phyloP scores from a whole-genome alignment of 92 coral and sea anemone genomes.

The Meandrina meandrites region DNA sequence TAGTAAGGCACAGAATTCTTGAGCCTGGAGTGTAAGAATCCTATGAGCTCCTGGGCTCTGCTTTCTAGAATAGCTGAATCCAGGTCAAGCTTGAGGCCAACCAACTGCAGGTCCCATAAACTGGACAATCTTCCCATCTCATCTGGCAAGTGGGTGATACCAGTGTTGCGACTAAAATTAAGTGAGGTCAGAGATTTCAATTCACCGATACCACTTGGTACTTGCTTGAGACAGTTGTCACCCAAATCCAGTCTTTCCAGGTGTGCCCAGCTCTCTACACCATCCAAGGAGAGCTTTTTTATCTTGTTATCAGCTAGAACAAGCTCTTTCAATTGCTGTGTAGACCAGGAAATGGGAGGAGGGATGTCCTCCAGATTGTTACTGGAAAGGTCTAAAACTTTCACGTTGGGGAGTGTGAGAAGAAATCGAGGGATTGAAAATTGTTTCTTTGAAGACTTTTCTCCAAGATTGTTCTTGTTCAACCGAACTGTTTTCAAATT shows the following conservation, averaged over 20 bases:
- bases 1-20: slow-evolving; percentile 89
- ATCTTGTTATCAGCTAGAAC: slow-evolving; percentile 79
- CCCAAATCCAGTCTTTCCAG: slow-evolving; percentile 77
- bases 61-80: slow-evolving; percentile 80
- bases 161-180: slow-evolving; percentile 78
- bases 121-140: slow-evolving; percentile 91
- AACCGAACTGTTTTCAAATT: slow-evolving; percentile 74
- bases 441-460: slow-evolving; percentile 56
- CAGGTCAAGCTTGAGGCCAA: slow-evolving; percentile 80
- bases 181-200: slow-evolving; percentile 83
- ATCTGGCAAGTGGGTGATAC: slow-evolving; percentile 82
- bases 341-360: slow-evolving; percentile 77
- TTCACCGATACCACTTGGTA: slow-evolving; percentile 85
- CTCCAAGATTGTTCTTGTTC: slow-evolving; percentile 75
- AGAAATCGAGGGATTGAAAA: slow-evolving; percentile 82
- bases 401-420: slow-evolving; percentile 74
- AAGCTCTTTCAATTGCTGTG: slow-evolving; percentile 88
- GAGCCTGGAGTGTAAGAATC: slow-evolving; percentile 84
- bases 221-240: slow-evolving; percentile 72
- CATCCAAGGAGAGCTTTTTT: slow-evolving; percentile 71
- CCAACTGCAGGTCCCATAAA: slow-evolving; percentile 86
- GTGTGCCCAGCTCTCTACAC: slow-evolving; percentile 61
- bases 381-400: slow-evolving; percentile 75
- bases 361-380: slow-evolving; percentile 79
- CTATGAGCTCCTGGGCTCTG: slow-evolving; percentile 86